These are phyloP conservation scores for Numida meleagris DNA, from an alignment of 2,113 vertebrate genomes.

Conservation along the genomic window DNA sequence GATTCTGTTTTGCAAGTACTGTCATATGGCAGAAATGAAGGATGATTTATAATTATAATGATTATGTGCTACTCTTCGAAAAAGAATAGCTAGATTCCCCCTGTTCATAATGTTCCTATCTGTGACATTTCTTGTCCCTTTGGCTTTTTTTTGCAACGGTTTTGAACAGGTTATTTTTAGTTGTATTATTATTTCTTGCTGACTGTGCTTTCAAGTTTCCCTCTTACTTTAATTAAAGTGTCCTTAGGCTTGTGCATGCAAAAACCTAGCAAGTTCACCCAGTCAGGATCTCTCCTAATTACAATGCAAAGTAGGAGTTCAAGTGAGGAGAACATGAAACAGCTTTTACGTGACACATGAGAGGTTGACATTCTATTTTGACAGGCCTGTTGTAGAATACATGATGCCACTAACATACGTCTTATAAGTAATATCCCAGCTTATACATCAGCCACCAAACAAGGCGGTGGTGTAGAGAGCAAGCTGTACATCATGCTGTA, in stretches of 20 bases:
- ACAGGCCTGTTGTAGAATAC: conserved; percentile 18
- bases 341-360: conserved; percentile 42
- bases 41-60: conserved; percentile 42
- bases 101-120: background rate
- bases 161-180: conserved; percentile 33
- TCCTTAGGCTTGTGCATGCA: conserved; percentile 40
- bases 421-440: conserved; percentile 47
- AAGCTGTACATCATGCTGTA: conserved; percentile 23
- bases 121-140: conserved; percentile 22
- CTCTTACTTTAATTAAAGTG: conserved; percentile 63
- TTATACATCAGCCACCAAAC: conserved; percentile 22
- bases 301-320: conserved; percentile 58
- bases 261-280: conserved; percentile 36
- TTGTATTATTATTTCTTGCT: conserved; percentile 29
- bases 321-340: conserved; percentile 64
- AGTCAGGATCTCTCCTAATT: conserved; percentile 46
- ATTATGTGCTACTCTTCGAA: background rate
- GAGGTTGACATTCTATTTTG: conserved; percentile 47
- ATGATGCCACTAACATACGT: conserved; percentile 3
- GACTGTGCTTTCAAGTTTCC: conserved; percentile 53
- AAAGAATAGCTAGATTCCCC: background rate
- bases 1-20: background rate
- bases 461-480: background rate
- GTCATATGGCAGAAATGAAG: background rate
- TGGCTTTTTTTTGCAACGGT: conserved; percentile 21